Percentiles rank a stretch among this genome's conserved stretches.
Evolutionary conservation across 2,888 invertebrate genomes (phyloP).

Genomic region (Pteria penguin): DNA sequence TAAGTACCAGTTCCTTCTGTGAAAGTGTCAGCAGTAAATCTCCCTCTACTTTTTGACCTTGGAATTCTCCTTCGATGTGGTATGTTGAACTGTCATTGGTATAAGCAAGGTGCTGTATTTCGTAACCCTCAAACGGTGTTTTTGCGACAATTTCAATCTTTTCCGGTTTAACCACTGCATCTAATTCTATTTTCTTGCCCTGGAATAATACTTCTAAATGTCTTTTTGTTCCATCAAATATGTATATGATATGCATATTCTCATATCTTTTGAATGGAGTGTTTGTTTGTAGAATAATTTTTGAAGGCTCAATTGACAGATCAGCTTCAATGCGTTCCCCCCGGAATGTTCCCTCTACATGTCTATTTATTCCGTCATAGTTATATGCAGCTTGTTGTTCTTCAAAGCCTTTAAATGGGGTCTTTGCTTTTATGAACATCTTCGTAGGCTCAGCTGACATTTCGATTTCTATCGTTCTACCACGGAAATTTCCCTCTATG

Average conservation of each 20-base stretch:
- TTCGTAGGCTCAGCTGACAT: background rate
- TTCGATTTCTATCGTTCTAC: constrained; percentile 5
- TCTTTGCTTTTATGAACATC: background rate
- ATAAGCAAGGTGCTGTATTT: background rate
- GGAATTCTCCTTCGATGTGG: background rate
- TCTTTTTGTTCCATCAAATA: background rate
- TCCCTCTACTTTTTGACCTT: constrained; percentile 1
- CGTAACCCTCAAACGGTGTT: constrained; percentile 10
- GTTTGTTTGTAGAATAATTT: background rate
- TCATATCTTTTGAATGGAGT: constrained; percentile 17
- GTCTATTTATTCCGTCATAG: background rate
- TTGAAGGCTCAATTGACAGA: background rate
- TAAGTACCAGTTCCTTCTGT: background rate
- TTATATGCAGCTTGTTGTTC: background rate
- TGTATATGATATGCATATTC: background rate
- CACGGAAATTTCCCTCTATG: background rate
- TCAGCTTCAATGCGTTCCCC: constrained; percentile 2
- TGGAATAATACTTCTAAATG: constrained; percentile 17
- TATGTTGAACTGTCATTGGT: background rate
- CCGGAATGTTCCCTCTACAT: background rate
- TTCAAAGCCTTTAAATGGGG: constrained; percentile 21
- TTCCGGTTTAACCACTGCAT: background rate
- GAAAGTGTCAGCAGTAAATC: background rate
- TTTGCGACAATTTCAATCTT: background rate
- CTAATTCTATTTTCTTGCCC: background rate